Conservation (phyloP, 2,888 invertebrate species). For the Anthophora plumipes region DNA sequence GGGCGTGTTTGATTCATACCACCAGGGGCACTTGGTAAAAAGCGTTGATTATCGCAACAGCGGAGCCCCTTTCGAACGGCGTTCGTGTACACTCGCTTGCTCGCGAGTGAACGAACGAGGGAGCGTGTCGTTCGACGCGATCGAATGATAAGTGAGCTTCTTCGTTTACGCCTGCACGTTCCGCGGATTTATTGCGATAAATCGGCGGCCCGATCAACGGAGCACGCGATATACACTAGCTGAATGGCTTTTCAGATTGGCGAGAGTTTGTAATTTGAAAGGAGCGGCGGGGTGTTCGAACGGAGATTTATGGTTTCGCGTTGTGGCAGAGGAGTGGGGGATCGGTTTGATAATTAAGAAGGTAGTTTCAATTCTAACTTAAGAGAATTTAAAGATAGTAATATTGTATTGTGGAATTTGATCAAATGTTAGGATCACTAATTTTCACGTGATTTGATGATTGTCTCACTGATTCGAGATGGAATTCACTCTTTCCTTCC, state of each 20-base stretch:
- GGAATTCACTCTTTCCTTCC: too few relatives aligned
- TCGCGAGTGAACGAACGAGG: not conserved
- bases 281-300: not conserved
- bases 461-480: too few relatives aligned
- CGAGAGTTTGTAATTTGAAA: not conserved
- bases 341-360: not conserved
- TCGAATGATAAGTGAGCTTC: constrained; percentile 36
- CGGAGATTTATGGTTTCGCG: not conserved
- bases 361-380: not conserved
- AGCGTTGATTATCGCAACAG: constrained; percentile 36
- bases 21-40: constrained; percentile 21
- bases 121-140: constrained; percentile 20
- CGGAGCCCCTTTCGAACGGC: not conserved
- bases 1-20: constrained; percentile 37
- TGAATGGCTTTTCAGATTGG: not conserved
- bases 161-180: constrained; percentile 25
- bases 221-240: not conserved
- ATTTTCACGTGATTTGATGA: too few relatives aligned
- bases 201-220: not conserved
- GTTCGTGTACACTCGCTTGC: not conserved
- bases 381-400: too few relatives aligned
- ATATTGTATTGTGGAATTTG: too few relatives aligned
- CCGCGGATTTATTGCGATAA: constrained; percentile 9
- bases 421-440: too few relatives aligned
- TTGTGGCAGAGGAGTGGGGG: too few relatives aligned